Percentiles rank a stretch among this genome's conserved stretches.
phyloP scores from a whole-genome alignment of 2,113 vertebrate genomes.

The Anguilla rostrata region DNA sequence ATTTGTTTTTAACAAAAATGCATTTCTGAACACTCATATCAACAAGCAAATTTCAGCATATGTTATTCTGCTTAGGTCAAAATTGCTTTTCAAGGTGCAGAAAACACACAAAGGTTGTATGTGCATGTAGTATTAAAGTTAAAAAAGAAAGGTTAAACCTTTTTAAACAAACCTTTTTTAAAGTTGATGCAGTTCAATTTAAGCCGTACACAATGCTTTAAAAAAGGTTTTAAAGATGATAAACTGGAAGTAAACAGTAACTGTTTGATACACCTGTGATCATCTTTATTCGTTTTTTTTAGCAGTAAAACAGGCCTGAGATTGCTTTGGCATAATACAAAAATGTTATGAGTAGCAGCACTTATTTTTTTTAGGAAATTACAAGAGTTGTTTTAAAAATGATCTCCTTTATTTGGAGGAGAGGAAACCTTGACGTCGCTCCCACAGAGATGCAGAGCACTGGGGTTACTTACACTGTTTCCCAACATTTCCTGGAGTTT shows the following conservation, averaged over 20 bases:
- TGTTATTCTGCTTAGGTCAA: background rate
- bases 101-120: background rate
- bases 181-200: background rate
- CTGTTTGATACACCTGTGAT: background rate
- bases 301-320: background rate
- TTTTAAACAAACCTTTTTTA: background rate
- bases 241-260: background rate
- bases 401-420: background rate
- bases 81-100: background rate
- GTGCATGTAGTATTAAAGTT: background rate
- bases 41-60: background rate
- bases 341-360: background rate
- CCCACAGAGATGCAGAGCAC: slow-evolving; percentile 19
- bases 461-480: slow-evolving; percentile 53
- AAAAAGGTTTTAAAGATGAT: background rate
- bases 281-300: background rate
- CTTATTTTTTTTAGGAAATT: background rate
- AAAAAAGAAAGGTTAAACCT: background rate
- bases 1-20: slow-evolving; percentile 16
- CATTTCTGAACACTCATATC: background rate
- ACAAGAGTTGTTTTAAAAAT: background rate
- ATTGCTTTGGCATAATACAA: background rate
- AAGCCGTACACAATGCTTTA: background rate
- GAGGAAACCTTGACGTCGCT: background rate
- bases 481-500: slow-evolving; percentile 66